Base-by-base conservation (phyloP, 2,888 invertebrate species). In the Alloplasta piceator region DNA sequence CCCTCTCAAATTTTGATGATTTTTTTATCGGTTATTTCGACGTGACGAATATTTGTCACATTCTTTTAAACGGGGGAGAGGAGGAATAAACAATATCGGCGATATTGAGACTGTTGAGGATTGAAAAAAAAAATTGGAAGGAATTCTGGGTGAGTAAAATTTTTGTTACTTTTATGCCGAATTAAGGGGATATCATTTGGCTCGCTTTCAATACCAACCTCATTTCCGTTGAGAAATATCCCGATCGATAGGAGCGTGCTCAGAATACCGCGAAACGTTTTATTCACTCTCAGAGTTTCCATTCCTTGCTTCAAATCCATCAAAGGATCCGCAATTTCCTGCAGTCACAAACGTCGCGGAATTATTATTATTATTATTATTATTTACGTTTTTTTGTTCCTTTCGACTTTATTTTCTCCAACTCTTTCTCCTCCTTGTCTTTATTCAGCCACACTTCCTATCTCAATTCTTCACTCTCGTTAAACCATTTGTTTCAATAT, bases 271-370 rank as follows among this genome's bases (percentile, higher is more conserved):
- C 97, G 96, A 93, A 99, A 99, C 46, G 99, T 99, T 93, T 96
- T 96, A 93, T 98, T 99, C 82, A 95, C 94, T 92, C 96, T 96
- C 84, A 99, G 93, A 80, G 98, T 95, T 92, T 98, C 98, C 91
- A 99, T 96, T 80, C 99, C 99, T 92, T 98, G 97, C 93, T 99
- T 99, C 87, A 99, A 93, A 93, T 99, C 99, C 98, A 98, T 98
- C 88, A 99, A 93, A 58, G 99, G 99, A 93, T 99, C 99, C 70
- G 98, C 98, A 90, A 99, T 97, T 95, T 99, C 99, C 95, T 98
- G 89, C 74, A 89, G 86, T 79, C 64, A 77, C 82, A 75, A 72
- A 73, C 52, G 64, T 55, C 60, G n/a, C 14, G 36, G 71, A 14
- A 70, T 56, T 74, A 55, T 56, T 64, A 39, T 75, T 66, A 63